Evolutionary conservation across 2,888 invertebrate genomes (phyloP).

Genomic region (Molanna angustata): DNA sequence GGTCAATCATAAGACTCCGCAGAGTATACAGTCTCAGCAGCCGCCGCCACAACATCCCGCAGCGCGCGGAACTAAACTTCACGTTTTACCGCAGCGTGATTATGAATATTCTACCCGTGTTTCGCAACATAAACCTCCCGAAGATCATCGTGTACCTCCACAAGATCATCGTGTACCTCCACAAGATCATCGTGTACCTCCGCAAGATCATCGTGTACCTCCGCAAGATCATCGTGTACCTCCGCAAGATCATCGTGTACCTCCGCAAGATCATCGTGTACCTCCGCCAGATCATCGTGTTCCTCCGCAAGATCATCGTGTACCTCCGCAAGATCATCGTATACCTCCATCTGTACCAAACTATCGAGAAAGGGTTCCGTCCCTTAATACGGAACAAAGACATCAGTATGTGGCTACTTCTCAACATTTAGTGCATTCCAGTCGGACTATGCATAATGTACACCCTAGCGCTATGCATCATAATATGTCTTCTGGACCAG

Average conservation of each 20-base stretch:
- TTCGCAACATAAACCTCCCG: too few species aligned
- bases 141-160: conserved; percentile 22
- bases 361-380: conserved; percentile 29
- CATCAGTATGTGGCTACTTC: conserved; percentile 17
- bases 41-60: conserved; percentile 21
- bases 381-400: conserved; percentile 25
- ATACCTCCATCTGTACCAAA: conserved; percentile 22
- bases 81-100: too few species aligned
- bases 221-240: conserved; percentile 32
- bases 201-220: conserved; percentile 22
- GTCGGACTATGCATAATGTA: conserved; percentile 6
- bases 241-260: conserved; percentile 29
- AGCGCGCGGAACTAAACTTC: too few species aligned
- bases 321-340: conserved; percentile 30
- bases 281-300: conserved; percentile 25
- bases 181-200: conserved; percentile 30
- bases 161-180: conserved; percentile 27
- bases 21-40: conserved; percentile 34
- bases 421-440: neutral
- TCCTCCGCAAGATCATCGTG: conserved; percentile 31
- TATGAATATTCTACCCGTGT: too few species aligned
- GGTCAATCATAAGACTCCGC: conserved; percentile 25
- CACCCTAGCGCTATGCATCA: conserved; percentile 5
- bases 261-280: conserved; percentile 30
- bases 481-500: too few species aligned